These are phyloP conservation scores for Lagenorhynchus albirostris DNA, from an alignment of 2,113 vertebrate genomes.

Conservation along the genomic window DNA sequence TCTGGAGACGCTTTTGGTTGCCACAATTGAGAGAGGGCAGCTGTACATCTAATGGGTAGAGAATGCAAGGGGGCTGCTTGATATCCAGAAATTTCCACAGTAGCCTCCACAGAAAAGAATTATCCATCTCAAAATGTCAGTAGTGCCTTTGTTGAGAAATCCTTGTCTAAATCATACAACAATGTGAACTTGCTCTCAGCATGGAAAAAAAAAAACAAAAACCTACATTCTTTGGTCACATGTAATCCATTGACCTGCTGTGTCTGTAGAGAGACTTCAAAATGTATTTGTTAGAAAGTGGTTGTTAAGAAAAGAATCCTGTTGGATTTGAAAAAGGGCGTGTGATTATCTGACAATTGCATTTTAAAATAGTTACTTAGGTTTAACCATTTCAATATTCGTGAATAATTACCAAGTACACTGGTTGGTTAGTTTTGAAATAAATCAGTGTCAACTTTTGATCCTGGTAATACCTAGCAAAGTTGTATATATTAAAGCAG, in stretches of 20 bases:
- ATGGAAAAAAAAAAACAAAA: background rate
- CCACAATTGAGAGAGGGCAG: background rate
- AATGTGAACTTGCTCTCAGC: background rate
- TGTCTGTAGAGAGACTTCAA: background rate
- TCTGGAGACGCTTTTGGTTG: background rate
- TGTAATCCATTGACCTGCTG: background rate
- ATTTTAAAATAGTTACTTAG: background rate
- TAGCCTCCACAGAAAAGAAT: background rate
- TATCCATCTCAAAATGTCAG: background rate
- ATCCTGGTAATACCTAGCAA: background rate
- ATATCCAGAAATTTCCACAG: background rate
- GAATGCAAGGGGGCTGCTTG: background rate
- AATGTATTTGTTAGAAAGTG: background rate
- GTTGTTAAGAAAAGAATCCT: background rate
- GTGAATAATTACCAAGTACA: background rate
- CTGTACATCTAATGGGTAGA: background rate
- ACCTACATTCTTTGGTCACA: background rate
- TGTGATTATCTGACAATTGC: background rate
- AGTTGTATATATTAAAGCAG: background rate
- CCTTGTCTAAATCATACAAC: background rate
- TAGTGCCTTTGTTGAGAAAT: background rate
- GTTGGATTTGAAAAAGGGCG: background rate
- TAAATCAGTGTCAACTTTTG: background rate
- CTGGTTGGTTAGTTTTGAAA: background rate
- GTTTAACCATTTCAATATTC: background rate